Base-by-base conservation (phyloP, 2,888 invertebrate genomes). In the Drosophila vallismaia region DNA sequence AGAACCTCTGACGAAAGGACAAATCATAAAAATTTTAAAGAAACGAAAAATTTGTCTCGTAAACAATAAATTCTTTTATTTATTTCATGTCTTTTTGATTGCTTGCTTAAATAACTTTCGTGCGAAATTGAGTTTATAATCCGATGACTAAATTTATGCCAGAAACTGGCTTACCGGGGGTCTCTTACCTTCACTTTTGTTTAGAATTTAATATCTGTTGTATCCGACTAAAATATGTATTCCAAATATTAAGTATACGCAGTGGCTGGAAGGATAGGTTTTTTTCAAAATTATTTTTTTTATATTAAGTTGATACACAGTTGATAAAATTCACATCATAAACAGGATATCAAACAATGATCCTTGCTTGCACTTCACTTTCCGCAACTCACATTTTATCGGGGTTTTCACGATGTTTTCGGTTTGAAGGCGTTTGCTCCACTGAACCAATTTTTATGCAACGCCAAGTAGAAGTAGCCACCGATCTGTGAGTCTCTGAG, bases 361-460 rank as follows among this genome's bases (percentile, higher is more conserved):
- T 48, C 42, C 33, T 52, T 31, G n/a, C 6, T 29, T 71, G 77
- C 86, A 87, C 86, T 72, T 69, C 82, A 86, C 81, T 84, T 85
- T 76, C 87, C 82, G 67, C 67, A 57, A 4, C 12, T 46, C 24
- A 48, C 24, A 48, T 4, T 8, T 42, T 14, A 19, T 19, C 40
- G 69, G 78, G 74, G 64, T 12, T 12, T 58, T 70, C 69, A 75
- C 77, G 85, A 74, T 73, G 77, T 64, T 75, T 71, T 69, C 87
- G 71, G 77, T 79, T 72, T 86, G 80, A 89, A 82, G 87, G 84
- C 77, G 87, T 79, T 76, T 80, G 87, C 84, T 89, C 89, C 88
- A 89, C 89, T 89, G 89, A 89, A 88, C 81, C 84, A 81, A 79
- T 80, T 89, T 88, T 84, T 82, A 88, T 90, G 89, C 90, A 88